Evolutionary conservation across 2,797 vertebrate species (phyloP), one percentile per base, ranked within the genome.

Genomic region (Valencia hispanica): DNA sequence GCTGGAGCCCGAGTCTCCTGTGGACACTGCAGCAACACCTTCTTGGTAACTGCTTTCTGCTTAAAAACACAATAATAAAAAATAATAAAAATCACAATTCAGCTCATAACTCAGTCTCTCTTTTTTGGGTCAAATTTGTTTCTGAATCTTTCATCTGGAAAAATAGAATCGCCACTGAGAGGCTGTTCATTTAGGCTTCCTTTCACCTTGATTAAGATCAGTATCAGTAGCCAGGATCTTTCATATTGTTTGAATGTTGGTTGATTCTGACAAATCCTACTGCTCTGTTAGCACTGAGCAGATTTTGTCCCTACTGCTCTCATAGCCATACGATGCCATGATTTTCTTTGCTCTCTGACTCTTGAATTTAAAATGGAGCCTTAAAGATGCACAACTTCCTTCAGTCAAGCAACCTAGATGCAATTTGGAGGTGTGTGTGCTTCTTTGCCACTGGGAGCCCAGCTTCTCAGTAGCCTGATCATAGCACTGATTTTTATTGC

Each of bases 11-110:
- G 97, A 2, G 97, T 98, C 89, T 97, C 96, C 91, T 98, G 97
- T 83, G 97, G 96, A 86, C 97, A 98, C 90, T 98, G 97, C 96
- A 97, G 95, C 92, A 97, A 97, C 93, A 97, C 97, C 70, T 98
- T 98, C 88, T 94, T 98, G 97, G 97, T 98, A 95, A 15, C 61
- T 43, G 8, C 50, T 41, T 51, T 63, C 41, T 36, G 1, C n/a
- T 70, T 39, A 20, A 63, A 70, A 15, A 72, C 18, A 27, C n/a
- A 50, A 45, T 30, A 41, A 69, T 61, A 50, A 50, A 74, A n/a
- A 65, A 27, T 32, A 32, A 17, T 15, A 32, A 77, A 41, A 72
- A 59, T 15, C 36, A 2, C 1, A 27, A 34, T 68, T 25, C 14
- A 72, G 20, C 30, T 65, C 0, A 0, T n/a, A 48, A 9, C 34